Evolutionary conservation across 2,888 invertebrate species (phyloP), one percentile per base, ranked within the genome.

Genomic region (Scrobipalpa atriplicella): DNA sequence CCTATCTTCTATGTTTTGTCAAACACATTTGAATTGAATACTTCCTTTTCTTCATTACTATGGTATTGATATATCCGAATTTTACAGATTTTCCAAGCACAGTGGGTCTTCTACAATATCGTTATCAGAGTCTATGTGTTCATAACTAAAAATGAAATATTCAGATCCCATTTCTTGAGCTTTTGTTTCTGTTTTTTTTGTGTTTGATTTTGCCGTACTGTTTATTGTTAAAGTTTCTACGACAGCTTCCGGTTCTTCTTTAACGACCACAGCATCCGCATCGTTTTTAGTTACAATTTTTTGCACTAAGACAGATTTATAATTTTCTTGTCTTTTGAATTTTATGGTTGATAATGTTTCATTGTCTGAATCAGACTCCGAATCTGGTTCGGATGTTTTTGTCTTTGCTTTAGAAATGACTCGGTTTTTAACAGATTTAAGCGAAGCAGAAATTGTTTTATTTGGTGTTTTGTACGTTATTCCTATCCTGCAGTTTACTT

Each of bases 211-310:
- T 41, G 9, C 3, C 41, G 13, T 41, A 41, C 8, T 41, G 41
- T 9, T 11, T 13, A 41, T 41, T 41, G 29, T 29, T 29, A 29
- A 29, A 29, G 29, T 29, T 29, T 29, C 29, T 29, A 29, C 29
- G 29, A 29, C 29, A 29, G 29, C 29, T 29, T 29, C 29, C 29
- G 29, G 2, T 29, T 29, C 29, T 47, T n/a, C 47, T n/a, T 13
- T n/a, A n/a, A n/a, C 47, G n/a, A 47, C 47, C n/a, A n/a, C 47
- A 47, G 47, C 47, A 47, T 47, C n/a, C 47, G 47, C 47, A 6
- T 47, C 47, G n/a, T 47, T n/a, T n/a, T 13, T 47, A 47, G 6
- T 47, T 47, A n/a, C n/a, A 47, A n/a, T n/a, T 47, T 13, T 47
- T n/a, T 47, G n/a, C 47, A n/a, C n/a, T n/a, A n/a, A n/a, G n/a